phyloP scores from a whole-genome alignment of 2,888 invertebrate genomes.

The Patella ulyssiponensis region DNA sequence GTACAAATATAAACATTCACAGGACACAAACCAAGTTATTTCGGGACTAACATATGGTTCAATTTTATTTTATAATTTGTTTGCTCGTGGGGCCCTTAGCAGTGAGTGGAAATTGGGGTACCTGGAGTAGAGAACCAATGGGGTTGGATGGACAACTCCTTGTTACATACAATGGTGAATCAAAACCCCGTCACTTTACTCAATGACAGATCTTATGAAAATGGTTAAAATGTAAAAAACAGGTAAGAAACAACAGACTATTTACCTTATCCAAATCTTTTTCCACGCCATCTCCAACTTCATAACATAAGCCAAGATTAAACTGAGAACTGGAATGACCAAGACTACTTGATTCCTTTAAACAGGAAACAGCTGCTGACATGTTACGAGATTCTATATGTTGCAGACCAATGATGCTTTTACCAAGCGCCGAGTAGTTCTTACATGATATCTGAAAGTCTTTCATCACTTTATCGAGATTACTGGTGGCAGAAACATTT shows the following conservation, averaged over 20 bases:
- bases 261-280: slow-evolving; percentile 75
- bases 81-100: no score
- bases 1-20: no score
- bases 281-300: slow-evolving; percentile 79
- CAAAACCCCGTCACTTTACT: no score
- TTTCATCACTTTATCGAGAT: slow-evolving; percentile 48
- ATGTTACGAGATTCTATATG: slow-evolving; percentile 48
- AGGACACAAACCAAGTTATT: no score
- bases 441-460: slow-evolving; percentile 55
- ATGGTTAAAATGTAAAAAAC: neutral
- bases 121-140: neutral
- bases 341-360: slow-evolving; percentile 64
- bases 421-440: slow-evolving; percentile 51
- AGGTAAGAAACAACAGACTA: neutral
- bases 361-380: slow-evolving; percentile 48
- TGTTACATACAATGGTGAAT: no score
- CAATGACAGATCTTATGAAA: neutral
- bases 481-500: slow-evolving; percentile 20
- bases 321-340: slow-evolving; percentile 76
- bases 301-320: slow-evolving; percentile 81
- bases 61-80: no score
- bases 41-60: no score
- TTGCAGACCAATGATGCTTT: slow-evolving; percentile 52
- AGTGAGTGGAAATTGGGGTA: neutral
- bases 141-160: no score